Percentiles rank a stretch among this genome's conserved stretches.
These are phyloP conservation scores for Drosophila bipectinata DNA, from an alignment of 1,140 invertebrate species.

Conservation along the genomic window DNA sequence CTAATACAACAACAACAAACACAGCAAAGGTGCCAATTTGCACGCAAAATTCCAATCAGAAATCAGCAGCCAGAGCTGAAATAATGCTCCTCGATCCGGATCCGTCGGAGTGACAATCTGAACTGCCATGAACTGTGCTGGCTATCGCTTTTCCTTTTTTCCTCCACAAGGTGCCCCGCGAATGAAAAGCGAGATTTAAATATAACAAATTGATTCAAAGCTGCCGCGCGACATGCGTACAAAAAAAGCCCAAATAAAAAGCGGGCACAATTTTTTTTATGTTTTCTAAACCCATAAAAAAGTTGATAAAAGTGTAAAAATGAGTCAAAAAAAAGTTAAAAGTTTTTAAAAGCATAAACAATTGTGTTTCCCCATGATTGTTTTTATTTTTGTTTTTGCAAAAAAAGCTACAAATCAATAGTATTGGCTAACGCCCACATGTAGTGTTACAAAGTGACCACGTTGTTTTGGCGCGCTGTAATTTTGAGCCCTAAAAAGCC, in stretches of 20 bases:
- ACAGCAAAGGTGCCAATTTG: slow-evolving; percentile 45
- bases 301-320: neutral
- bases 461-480: slow-evolving; percentile 10
- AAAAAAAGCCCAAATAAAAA: slow-evolving; percentile 21
- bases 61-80: slow-evolving; percentile 4
- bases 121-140: slow-evolving; percentile 69
- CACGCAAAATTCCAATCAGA: slow-evolving; percentile 31
- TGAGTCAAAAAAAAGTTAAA: too few species aligned
- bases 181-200: slow-evolving; percentile 63
- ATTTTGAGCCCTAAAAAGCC: slow-evolving; percentile 3
- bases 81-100: slow-evolving; percentile 27
- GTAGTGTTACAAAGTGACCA: slow-evolving; percentile 41
- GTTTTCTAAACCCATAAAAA: neutral
- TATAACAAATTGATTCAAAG: slow-evolving; percentile 42
- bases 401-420: slow-evolving; percentile 15
- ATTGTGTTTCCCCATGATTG: slow-evolving; percentile 15
- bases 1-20: slow-evolving; percentile 35
- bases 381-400: slow-evolving; percentile 17
- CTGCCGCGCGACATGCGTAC: slow-evolving; percentile 44
- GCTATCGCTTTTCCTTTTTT: slow-evolving; percentile 60
- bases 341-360: slow-evolving; percentile 3
- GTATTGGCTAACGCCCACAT: slow-evolving; percentile 19
- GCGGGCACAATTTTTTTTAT: neutral
- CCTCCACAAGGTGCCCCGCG: slow-evolving; percentile 54
- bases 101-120: slow-evolving; percentile 55